A percentile compares a stretch with the other conserved stretches of the same genome.
Conservation (phyloP, 2,113 vertebrate genomes). For the Leuciscus idus region DNA sequence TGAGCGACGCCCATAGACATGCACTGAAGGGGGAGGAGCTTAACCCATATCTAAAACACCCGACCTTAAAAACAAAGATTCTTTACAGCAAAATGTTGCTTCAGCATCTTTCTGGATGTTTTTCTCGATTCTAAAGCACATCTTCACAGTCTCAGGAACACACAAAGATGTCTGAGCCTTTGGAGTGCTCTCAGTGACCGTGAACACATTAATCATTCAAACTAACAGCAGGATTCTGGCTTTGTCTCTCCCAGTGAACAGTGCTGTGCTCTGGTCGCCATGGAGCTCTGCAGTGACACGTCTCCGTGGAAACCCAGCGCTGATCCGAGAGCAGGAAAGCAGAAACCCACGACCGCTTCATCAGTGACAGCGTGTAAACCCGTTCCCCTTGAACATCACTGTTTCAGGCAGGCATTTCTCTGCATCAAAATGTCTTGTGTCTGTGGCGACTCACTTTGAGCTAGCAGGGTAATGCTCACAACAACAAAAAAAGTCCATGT, state of each 20-base stretch:
- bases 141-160: neutral
- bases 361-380: neutral
- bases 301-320: constrained; percentile 56
- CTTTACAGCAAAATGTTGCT: neutral
- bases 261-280: constrained; percentile 47
- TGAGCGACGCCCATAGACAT: neutral
- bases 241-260: constrained; percentile 25
- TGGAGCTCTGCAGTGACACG: constrained; percentile 52
- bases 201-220: constrained; percentile 51
- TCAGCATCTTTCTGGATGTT: neutral
- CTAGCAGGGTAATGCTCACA: too few relatives aligned
- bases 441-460: neutral
- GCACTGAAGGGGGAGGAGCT: neutral
- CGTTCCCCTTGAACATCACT: neutral
- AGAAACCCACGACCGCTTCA: neutral
- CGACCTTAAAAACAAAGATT: neutral
- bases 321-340: constrained; percentile 45
- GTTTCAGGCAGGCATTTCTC: neutral
- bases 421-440: neutral
- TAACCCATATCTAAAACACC: neutral
- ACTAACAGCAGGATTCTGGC: constrained; percentile 33
- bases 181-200: constrained; percentile 30
- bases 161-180: constrained; percentile 20
- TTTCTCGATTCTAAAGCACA: neutral
- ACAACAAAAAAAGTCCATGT: too few relatives aligned